Base-by-base conservation (phyloP, 2,797 vertebrate species). In the Cynodonichthys magdalenae region DNA sequence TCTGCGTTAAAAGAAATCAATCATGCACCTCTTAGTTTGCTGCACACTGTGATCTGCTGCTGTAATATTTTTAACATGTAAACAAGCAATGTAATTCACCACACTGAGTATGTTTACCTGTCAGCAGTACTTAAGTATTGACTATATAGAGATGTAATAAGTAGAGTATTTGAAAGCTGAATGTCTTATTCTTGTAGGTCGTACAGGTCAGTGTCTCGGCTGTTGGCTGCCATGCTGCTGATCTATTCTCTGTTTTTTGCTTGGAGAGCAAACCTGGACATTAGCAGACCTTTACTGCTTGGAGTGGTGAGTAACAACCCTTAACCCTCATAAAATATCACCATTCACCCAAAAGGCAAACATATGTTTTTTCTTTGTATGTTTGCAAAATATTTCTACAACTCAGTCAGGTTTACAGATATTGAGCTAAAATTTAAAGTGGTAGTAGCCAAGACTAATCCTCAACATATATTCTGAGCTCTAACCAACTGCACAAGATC, bases 191-290 rank as follows among this genome's bases (percentile, higher is more conserved):
- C 67, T 71, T 61, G 27, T 69, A 98, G 97, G 92, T 82, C 58
- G 76, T 92, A 77, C 87, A 75, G 71, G 77, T 84, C 69, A 15
- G 89, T 96, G 71, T 75, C 95, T 65, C 94, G 94, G 92, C 90
- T 98, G 66, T 84, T 97, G 28, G 58, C 91, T 56, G 79, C 80
- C 63, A 99, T 98, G 97, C 68, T 96, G 73, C 86, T 93, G 47
- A 53, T 94, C 74, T 99, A 99, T 87, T 98, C 97, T 0, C 72
- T 98, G 70, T 98, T 99, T 85, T 99, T 99, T 3, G 93, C 96
- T 74, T 99, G 97, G 97, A 96, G 98, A 85, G 98, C 97, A 71
- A 99, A 99, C 90, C 80, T 99, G 90, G 96, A 99, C 82, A 89
- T 99, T 73, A 94, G 93, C 61, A 96, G 94, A 74, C 96, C 97